These are phyloP conservation scores for Drepana falcataria DNA, from an alignment of 2,888 invertebrate species.

Conservation along the genomic window DNA sequence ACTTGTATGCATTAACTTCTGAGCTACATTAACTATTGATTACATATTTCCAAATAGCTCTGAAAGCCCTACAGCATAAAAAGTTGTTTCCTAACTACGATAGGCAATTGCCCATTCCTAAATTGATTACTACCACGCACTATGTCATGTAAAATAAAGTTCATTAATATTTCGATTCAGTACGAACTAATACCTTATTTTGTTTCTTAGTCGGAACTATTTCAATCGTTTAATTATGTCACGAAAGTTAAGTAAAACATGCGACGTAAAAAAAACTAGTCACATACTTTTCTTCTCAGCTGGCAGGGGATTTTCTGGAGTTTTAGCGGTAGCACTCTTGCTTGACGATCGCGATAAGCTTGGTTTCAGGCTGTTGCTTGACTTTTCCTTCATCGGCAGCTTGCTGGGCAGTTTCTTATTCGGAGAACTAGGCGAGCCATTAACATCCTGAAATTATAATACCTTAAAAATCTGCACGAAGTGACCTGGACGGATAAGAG, in stretches of 20 bases:
- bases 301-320: constrained; percentile 81
- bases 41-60: too few relatives aligned
- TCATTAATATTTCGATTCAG: constrained; percentile 12
- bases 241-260: too few relatives aligned
- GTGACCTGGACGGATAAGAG: background rate
- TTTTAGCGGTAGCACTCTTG: constrained; percentile 81
- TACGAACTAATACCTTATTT: background rate
- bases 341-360: constrained; percentile 79
- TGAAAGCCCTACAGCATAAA: too few relatives aligned
- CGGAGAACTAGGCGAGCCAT: constrained; percentile 85
- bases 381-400: constrained; percentile 69
- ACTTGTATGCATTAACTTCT: too few relatives aligned
- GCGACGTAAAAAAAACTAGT: background rate
- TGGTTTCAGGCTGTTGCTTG: constrained; percentile 68
- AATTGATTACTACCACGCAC: too few relatives aligned
- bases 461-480: constrained; percentile 2
- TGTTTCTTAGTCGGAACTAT: too few relatives aligned
- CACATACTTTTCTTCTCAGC: constrained; percentile 85
- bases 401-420: constrained; percentile 84
- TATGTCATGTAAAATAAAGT: too few relatives aligned
- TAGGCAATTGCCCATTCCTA: too few relatives aligned
- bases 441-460: constrained; percentile 68
- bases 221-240: too few relatives aligned
- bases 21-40: too few relatives aligned
- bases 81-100: too few relatives aligned